Evolutionary conservation across 2,797 vertebrate genomes (phyloP).

Genomic region (Molossus alvarezi): DNA sequence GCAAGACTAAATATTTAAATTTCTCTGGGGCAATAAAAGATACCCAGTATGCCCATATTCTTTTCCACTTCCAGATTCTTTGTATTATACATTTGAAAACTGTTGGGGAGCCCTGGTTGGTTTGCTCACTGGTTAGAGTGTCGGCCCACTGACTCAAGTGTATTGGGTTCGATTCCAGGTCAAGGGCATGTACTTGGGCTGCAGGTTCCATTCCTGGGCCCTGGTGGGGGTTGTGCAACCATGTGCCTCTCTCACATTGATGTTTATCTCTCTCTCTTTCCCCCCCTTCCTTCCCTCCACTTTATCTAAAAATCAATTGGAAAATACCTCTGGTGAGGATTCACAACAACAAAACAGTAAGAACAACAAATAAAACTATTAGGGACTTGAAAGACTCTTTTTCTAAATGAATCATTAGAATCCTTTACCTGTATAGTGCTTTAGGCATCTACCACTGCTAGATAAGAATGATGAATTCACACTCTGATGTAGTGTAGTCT

Average conservation of each 20-base stretch:
- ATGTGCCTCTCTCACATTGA: too few species aligned
- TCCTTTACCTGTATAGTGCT: background rate
- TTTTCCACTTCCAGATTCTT: constrained; percentile 4
- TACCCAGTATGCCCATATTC: background rate
- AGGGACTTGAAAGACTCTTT: constrained; percentile 24
- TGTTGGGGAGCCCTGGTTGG: background rate
- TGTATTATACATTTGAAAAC: background rate
- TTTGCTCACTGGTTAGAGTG: too few species aligned
- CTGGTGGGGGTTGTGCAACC: too few species aligned
- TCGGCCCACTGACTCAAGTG: too few species aligned
- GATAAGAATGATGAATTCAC: constrained; percentile 12
- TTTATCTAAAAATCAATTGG: too few species aligned
- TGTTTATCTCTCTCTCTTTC: too few species aligned
- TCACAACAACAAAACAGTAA: too few species aligned
- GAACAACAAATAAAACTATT: background rate
- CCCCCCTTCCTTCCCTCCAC: too few species aligned
- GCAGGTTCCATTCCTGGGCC: too few species aligned
- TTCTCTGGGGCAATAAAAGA: constrained; percentile 7
- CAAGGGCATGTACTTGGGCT: too few species aligned
- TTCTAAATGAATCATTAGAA: constrained; percentile 29
- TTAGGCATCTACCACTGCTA: background rate
- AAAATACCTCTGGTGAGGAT: too few species aligned
- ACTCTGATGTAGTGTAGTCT: background rate
- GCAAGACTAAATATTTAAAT: constrained; percentile 37
- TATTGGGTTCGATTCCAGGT: too few species aligned